Conservation (phyloP, 2,888 invertebrate species). For the Acrobasis suavella region DNA sequence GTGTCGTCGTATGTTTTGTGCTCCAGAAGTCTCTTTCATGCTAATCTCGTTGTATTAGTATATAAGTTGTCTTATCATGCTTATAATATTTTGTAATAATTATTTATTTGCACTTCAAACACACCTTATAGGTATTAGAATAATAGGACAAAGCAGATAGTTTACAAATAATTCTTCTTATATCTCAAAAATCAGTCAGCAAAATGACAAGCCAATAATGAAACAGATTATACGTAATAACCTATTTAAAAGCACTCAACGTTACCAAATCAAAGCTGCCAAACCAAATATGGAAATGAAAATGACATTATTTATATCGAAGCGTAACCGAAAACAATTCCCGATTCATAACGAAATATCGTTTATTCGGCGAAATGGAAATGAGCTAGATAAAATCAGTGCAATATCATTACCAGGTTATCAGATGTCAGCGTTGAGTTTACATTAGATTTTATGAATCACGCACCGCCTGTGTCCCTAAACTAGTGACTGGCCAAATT, state of each 20-base stretch:
- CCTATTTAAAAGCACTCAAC: conserved; percentile 20
- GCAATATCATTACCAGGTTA: conserved; percentile 49
- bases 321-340: conserved; percentile 38
- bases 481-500: too few species aligned
- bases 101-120: too few species aligned
- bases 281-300: conserved; percentile 32
- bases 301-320: conserved; percentile 33
- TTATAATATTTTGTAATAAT: too few species aligned
- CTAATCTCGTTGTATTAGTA: too few species aligned
- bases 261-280: conserved; percentile 25
- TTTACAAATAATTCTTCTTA: too few species aligned
- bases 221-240: neutral
- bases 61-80: too few species aligned
- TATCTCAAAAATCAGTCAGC: neutral
- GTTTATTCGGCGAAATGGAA: conserved; percentile 43
- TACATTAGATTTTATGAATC: conserved; percentile 59
- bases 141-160: too few species aligned
- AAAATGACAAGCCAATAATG: neutral
- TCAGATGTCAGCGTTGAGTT: conserved; percentile 48
- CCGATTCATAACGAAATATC: conserved; percentile 31
- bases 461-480: conserved; percentile 50
- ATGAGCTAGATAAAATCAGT: conserved; percentile 47
- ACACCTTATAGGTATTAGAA: too few species aligned
- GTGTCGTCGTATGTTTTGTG: too few species aligned
- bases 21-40: too few species aligned